Percentiles rank a stretch among this genome's conserved stretches.
phyloP scores from a whole-genome alignment of 1,140 invertebrate genomes.

The Thaumatotibia leucotreta region DNA sequence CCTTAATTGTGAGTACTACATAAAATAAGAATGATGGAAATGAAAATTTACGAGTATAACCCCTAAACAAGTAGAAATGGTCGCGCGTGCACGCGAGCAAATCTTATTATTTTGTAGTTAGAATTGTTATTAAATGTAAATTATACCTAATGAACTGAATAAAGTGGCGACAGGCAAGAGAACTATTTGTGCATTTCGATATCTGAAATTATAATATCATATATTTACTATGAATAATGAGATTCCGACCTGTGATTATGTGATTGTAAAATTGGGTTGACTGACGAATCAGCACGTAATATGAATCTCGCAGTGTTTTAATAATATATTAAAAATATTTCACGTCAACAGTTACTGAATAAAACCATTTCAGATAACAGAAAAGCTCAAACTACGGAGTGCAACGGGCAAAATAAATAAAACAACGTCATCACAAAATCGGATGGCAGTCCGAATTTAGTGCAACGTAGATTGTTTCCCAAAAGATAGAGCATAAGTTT shows the following conservation, averaged over 20 bases:
- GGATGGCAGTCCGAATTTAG: background rate
- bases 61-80: conserved; percentile 42
- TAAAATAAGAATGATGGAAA: conserved; percentile 15
- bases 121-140: conserved; percentile 43
- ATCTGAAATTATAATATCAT: too few relatives aligned
- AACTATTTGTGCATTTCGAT: background rate
- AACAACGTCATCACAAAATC: background rate
- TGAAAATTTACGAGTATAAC: conserved; percentile 28
- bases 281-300: background rate
- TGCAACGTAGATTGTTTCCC: background rate
- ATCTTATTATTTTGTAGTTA: conserved; percentile 56
- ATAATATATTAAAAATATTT: background rate
- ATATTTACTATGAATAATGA: too few relatives aligned
- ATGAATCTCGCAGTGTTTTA: background rate
- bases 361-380: background rate
- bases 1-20: background rate
- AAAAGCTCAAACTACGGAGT: background rate
- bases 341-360: background rate
- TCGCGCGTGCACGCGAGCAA: conserved; percentile 41
- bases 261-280: background rate
- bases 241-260: background rate
- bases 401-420: background rate
- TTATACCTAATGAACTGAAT: conserved; percentile 28
- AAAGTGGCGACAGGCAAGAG: background rate
- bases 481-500: background rate